These are phyloP conservation scores for Luehdorfia chinensis DNA, from an alignment of 1,140 invertebrate species.

Conservation along the genomic window DNA sequence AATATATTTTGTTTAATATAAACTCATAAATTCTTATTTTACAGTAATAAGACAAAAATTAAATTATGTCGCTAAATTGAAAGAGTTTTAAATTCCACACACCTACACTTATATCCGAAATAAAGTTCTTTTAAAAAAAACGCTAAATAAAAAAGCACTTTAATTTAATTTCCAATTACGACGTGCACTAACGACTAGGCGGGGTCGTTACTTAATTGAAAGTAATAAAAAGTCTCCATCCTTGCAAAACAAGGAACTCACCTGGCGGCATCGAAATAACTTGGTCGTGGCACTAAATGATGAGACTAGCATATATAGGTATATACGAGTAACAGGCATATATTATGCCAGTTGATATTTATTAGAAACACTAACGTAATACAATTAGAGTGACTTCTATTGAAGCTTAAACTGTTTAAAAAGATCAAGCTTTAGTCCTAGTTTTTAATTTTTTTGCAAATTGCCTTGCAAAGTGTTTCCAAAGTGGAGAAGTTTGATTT, in stretches of 20 bases:
- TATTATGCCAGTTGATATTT: no score
- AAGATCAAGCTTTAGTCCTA: no score
- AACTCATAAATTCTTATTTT: no score
- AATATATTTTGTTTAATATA: no score
- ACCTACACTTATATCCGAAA: background rate
- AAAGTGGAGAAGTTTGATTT: no score
- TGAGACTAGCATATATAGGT: background rate
- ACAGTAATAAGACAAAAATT: background rate
- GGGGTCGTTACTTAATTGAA: conserved; percentile 15
- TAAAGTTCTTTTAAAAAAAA: conserved; percentile 2
- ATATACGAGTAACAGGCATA: background rate
- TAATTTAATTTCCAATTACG: conserved; percentile 17
- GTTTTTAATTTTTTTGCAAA: no score
- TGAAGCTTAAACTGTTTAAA: no score
- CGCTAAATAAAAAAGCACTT: conserved; percentile 5
- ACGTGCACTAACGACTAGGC: conserved; percentile 16
- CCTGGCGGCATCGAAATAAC: conserved; percentile 1
- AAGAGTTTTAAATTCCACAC: background rate
- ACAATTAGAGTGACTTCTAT: no score
- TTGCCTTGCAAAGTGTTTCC: no score
- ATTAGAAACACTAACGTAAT: no score
- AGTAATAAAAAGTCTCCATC: conserved; percentile 16
- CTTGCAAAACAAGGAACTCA: conserved; percentile 9
- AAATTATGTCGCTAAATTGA: background rate
- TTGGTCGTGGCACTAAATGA: conserved; percentile 1